Evolutionary conservation across 2,888 invertebrate genomes (phyloP).

Genomic region (Prosapia bicincta): DNA sequence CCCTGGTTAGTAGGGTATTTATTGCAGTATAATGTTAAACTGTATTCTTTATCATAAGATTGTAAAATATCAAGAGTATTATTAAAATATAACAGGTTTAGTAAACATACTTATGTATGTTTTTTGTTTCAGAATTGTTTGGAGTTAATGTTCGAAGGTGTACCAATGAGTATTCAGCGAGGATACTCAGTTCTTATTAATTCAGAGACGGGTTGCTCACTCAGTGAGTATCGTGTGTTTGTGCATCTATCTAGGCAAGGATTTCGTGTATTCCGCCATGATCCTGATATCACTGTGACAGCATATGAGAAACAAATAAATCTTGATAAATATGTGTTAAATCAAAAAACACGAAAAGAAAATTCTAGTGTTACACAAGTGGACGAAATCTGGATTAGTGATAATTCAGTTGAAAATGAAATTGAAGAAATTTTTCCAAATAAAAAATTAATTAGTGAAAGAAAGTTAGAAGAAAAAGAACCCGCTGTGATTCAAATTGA

Average conservation of each 20-base stretch:
- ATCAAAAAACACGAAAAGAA: conserved; percentile 9
- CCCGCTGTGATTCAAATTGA: neutral
- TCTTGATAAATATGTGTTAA: conserved; percentile 28
- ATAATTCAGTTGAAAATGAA: neutral
- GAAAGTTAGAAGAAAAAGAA: conserved; percentile 20
- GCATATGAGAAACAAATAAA: conserved; percentile 31
- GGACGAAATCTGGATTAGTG: neutral
- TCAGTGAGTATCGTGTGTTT: conserved; percentile 57
- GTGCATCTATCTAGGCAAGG: conserved; percentile 56
- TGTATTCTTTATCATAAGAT: too few species aligned
- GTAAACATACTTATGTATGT: too few species aligned
- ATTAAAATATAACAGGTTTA: too few species aligned
- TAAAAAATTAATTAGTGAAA: neutral
- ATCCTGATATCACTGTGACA: conserved; percentile 31
- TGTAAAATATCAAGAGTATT: too few species aligned
- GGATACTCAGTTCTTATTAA: conserved; percentile 56
- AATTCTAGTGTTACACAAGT: neutral
- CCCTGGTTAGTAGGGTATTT: too few species aligned
- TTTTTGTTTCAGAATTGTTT: conserved; percentile 56
- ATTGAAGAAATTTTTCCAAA: neutral
- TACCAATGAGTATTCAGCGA: conserved; percentile 62
- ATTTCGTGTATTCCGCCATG: conserved; percentile 54
- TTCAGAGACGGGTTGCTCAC: conserved; percentile 44
- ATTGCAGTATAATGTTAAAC: too few species aligned
- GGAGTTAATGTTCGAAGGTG: conserved; percentile 54